These are phyloP conservation scores for Trichonephila clavipes DNA, from an alignment of 1,140 invertebrate genomes.

Conservation along the genomic window DNA sequence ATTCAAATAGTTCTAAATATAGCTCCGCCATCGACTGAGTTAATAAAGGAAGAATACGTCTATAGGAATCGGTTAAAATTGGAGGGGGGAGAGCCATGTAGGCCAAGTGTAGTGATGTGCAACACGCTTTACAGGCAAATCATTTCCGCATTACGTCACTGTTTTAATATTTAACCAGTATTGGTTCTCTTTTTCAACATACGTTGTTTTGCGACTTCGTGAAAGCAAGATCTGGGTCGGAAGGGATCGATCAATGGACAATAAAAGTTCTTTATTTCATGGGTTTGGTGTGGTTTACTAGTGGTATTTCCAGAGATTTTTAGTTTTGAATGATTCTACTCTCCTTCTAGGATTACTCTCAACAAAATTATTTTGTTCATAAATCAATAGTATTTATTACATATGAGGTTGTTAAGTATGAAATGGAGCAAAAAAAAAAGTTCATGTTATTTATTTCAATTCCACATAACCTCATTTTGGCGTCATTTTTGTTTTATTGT, in stretches of 20 bases:
- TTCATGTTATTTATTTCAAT: too few species aligned
- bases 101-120: conserved; percentile 72
- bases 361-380: too few species aligned
- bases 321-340: too few species aligned
- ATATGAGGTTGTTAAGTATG: too few species aligned
- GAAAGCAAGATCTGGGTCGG: conserved; percentile 46
- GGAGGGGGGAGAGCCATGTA: conserved; percentile 12
- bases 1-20: conserved; percentile 22
- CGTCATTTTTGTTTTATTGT: too few species aligned
- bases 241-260: conserved; percentile 41
- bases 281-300: too few species aligned
- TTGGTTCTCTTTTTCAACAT: conserved; percentile 58
- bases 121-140: background rate
- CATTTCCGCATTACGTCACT: conserved; percentile 73
- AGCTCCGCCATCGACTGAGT: background rate
- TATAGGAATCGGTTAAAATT: background rate
- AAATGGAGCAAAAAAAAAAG: too few species aligned
- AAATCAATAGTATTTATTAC: too few species aligned
- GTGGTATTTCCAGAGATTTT: too few species aligned
- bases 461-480: too few species aligned
- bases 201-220: conserved; percentile 27
- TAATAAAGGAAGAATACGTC: background rate
- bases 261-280: too few species aligned
- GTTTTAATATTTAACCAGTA: conserved; percentile 66
- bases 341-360: too few species aligned